Base-by-base conservation (phyloP, 2,797 vertebrate species). In the Neosalanx taihuensis region DNA sequence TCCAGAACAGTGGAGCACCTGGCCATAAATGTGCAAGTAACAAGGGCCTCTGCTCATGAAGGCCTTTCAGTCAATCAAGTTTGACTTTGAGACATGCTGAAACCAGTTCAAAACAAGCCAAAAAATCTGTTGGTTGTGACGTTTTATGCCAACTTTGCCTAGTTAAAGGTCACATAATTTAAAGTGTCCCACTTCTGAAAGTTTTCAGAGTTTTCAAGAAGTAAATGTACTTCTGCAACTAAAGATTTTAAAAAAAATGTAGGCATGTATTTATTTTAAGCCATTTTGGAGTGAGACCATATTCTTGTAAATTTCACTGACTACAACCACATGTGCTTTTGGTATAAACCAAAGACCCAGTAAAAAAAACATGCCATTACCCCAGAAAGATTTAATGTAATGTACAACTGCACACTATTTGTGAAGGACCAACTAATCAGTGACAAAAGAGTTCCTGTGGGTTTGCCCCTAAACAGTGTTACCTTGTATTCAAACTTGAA, bases 21-120 rank as follows among this genome's bases (percentile, higher is more conserved):
- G 88, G 81, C 72, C 78, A 86, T 88, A 90, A 89, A 90, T 83
- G 77, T 79, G 76, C 59, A 79, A 71, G 81, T 80, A 91, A 89
- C 80, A 84, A 69, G 70, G 73, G 78, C 78, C 64, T 23, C 66
- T 78, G 87, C 86, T 86, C 80, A 87, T 73, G 81, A 77, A 81
- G 69, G 78, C 70, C 82, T 87, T 89, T 83, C 76, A 86, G 73
- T 87, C 78, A 82, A 85, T 89, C 81, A 88, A 64, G 79, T 83
- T 74, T 77, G 79, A 85, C 81, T 85, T 84, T 83, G 69, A 83
- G 68, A 80, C 85, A 84, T 78, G 79, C 71, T 64, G 65, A 78
- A 83, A 80, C 53, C 77, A 77, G 77, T 72, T 60, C 56, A 82
- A 75, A 69, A 80, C 79, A 84, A 86, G 67, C 76, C 75, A 77